A percentile compares a stretch with the other conserved stretches of the same genome.
Evolutionary conservation across 2,113 vertebrate genomes (phyloP).

Genomic region (Carassius gibelio): DNA sequence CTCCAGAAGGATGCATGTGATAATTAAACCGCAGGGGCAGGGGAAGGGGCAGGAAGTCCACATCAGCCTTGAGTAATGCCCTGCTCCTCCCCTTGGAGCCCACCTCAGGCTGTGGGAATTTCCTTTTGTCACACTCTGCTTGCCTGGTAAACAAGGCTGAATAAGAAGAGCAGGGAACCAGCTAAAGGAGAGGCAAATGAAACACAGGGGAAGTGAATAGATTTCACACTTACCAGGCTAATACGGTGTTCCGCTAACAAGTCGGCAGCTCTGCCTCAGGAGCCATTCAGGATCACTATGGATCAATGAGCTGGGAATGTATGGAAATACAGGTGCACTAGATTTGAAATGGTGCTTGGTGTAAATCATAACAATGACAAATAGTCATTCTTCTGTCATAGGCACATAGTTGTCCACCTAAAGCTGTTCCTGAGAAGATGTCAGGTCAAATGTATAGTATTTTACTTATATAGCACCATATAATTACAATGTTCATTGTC

Average conservation of each 20-base stretch:
- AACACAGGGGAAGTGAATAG: conserved; percentile 79
- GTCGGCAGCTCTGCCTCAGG: conserved; percentile 60
- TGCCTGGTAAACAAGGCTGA: conserved; percentile 90
- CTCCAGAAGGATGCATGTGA: conserved; percentile 85
- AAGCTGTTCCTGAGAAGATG: conserved; percentile 22
- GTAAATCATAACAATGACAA: conserved; percentile 66
- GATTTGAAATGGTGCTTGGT: conserved; percentile 59
- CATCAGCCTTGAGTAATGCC: conserved; percentile 82
- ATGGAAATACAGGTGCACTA: conserved; percentile 36
- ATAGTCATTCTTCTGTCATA: conserved; percentile 61
- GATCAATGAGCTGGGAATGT: conserved; percentile 50
- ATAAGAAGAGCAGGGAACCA: conserved; percentile 68
- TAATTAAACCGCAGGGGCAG: conserved; percentile 88
- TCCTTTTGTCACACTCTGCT: conserved; percentile 91
- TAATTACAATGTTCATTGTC: too few relatives aligned
- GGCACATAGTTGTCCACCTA: not conserved
- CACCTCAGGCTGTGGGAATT: conserved; percentile 84
- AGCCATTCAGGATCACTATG: conserved; percentile 47
- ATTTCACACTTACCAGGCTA: conserved; percentile 75
- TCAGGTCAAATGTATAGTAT: not conserved
- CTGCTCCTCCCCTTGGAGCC: conserved; percentile 61
- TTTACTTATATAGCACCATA: too few relatives aligned
- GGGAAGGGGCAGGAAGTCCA: conserved; percentile 80
- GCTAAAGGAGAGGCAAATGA: conserved; percentile 71
- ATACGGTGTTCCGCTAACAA: conserved; percentile 76